phyloP scores from a whole-genome alignment of 2,888 invertebrate species.

The Silvanus unidentatus region DNA sequence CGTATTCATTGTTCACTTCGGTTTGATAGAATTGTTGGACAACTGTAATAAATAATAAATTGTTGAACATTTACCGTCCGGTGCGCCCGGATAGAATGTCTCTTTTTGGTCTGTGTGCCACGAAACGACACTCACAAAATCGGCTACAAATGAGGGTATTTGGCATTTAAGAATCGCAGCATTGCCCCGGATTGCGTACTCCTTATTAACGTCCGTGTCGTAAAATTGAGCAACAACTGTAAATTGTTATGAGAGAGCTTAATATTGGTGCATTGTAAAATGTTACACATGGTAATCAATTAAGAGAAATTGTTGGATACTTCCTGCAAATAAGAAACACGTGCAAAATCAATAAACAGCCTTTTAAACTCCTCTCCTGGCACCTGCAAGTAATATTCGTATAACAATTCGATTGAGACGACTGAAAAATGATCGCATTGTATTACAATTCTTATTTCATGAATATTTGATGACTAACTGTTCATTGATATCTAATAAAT shows the following conservation, averaged over 20 bases:
- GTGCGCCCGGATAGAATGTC: slow-evolving; percentile 58
- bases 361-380: too few species aligned
- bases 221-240: slow-evolving; percentile 76
- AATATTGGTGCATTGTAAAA: too few species aligned
- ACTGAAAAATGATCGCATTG: too few species aligned
- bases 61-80: slow-evolving; percentile 34
- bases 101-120: slow-evolving; percentile 80
- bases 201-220: slow-evolving; percentile 80
- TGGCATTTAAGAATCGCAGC: slow-evolving; percentile 84
- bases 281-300: too few species aligned
- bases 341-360: too few species aligned
- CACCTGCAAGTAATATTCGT: too few species aligned
- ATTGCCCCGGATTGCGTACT: slow-evolving; percentile 85
- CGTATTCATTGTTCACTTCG: slow-evolving; percentile 88
- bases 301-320: too few species aligned
- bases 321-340: too few species aligned
- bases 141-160: slow-evolving; percentile 87
- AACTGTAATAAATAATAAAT: slow-evolving; percentile 53
- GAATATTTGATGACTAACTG: too few species aligned
- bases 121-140: slow-evolving; percentile 81
- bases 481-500: too few species aligned
- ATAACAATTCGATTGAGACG: too few species aligned
- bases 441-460: too few species aligned
- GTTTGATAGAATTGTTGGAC: slow-evolving; percentile 87
- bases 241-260: slow-evolving; percentile 12